Base-by-base conservation (phyloP, 1,140 invertebrate species). In the Holotrichia oblita region DNA sequence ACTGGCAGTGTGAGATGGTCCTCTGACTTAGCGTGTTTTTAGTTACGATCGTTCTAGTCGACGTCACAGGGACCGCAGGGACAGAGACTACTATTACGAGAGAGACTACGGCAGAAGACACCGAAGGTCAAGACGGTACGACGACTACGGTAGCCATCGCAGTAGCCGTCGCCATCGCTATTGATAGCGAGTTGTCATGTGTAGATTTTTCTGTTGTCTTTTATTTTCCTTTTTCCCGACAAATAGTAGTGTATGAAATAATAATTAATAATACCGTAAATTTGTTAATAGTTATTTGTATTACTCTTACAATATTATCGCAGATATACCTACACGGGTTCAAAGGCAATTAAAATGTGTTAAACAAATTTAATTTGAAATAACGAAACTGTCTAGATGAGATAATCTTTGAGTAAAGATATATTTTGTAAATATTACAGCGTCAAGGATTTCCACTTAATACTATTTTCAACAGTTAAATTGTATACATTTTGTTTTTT, bases 11-110 rank as follows among this genome's bases (percentile, higher is more conserved):
- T 76, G 44, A 76, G 75, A 48, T 76, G 75, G 75, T 76, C 75
- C 41, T 69, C 81, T 82, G 81, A 82, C 78, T 82, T 82, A 78
- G 78, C 79, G 81, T 82, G 79, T 86, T 85, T 86, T 86, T 86
- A 86, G 85, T 85, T 86, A 85, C 85, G 83, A 84, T 82, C 81
- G 80, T 80, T 79, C 81, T 81, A 83, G 81, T 77, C 83, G 85
- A 81, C 81, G 84, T 78, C 77, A 83, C 78, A 83, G 81, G 73
- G 81, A 82, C n/a, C 75, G 78, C 75, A 76, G 75, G 76, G 85
- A 85, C 59, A 77, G 85, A 64, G 85, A 85, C 78, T 76, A 81
- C 73, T 79, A 83, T 78, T 83, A 85, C 79, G 81, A 81, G 27
- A 59, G 80, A 48, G 82, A 83, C 81, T 82, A 83, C 81, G 81